Base-by-base conservation (phyloP, 2,888 invertebrate genomes). In the Linyphia triangularis region DNA sequence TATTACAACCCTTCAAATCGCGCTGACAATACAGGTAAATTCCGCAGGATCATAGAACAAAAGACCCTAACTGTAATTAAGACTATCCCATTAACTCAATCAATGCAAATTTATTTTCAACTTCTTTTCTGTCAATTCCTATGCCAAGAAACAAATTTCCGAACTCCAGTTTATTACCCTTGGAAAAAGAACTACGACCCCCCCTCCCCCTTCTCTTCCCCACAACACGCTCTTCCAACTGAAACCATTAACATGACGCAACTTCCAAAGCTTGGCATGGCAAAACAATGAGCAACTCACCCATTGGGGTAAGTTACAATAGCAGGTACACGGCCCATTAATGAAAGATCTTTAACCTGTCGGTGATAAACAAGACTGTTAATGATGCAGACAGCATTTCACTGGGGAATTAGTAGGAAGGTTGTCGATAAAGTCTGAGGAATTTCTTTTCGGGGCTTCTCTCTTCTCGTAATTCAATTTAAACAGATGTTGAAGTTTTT, bases 311-410 rank as follows among this genome's bases (percentile, higher is more conserved):
- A 30, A 1, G 57, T 30, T 33, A 57, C 73, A 73, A 73, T 73
- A 59, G 73, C 73, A 73, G 73, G 73, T 73, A 73, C 73, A 73
- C 28, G 73, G 33, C 73, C 51, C 57, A 73, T 73, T 73, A 73
- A 73, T 73, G 73, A 73, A 73, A 51, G 73, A 73, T 73, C 73
- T 73, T 59, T 73, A 73, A 73, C 73, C 73, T 73, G 73, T 19
- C 28, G 30, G 57, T 59, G 73, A 73, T 73, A 73, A 73, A 73
- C 73, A 59, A 51, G 30, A n/a, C 73, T 73, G 73, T 73, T 73
- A 73, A 73, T 73, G 73, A 73, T 59, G 73, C 73, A 57, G 30
- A 59, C 33, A 57, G 19, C 73, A 72, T 72, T 72, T 72, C 70
- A 40, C 10, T 51, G 59, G 73, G 57, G 73, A 73, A 73, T 73